A percentile compares a stretch with the other conserved stretches of the same genome.
Evolutionary conservation across 2,888 invertebrate genomes (phyloP).

Genomic region (Cantharis flavilabris): DNA sequence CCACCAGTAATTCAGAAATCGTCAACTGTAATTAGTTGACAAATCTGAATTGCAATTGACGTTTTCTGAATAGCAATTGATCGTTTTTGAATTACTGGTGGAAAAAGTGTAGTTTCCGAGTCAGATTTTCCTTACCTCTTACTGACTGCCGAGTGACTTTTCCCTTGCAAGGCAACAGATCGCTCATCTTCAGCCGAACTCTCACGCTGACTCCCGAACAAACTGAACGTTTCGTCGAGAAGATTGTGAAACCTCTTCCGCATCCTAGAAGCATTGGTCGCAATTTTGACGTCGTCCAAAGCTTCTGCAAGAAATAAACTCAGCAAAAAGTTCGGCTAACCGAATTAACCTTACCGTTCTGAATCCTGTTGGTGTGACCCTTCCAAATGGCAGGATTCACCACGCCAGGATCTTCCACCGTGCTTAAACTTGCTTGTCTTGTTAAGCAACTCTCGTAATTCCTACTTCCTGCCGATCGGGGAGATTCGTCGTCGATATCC

Average conservation of each 20-base stretch:
- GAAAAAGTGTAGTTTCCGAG: too few relatives aligned
- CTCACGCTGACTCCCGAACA: conserved; percentile 69
- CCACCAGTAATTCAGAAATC: too few relatives aligned
- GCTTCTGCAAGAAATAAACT: conserved; percentile 38
- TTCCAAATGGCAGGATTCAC: conserved; percentile 86
- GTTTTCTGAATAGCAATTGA: too few relatives aligned
- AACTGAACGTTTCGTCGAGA: conserved; percentile 78
- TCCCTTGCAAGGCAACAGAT: conserved; percentile 46
- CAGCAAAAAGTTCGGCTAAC: neutral
- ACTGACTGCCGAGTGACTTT: conserved; percentile 50
- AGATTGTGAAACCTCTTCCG: conserved; percentile 75
- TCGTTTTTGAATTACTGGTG: too few relatives aligned
- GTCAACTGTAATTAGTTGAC: too few relatives aligned
- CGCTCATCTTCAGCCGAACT: conserved; percentile 53
- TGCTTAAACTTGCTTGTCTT: conserved; percentile 74
- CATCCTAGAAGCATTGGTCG: conserved; percentile 65
- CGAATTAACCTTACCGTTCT: conserved; percentile 55
- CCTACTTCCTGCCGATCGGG: conserved; percentile 30
- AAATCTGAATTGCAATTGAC: too few relatives aligned
- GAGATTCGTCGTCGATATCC: conserved; percentile 58
- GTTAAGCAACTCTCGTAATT: conserved; percentile 48
- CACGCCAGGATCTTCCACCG: conserved; percentile 75
- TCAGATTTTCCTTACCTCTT: conserved; percentile 29
- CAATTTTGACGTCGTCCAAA: conserved; percentile 49
- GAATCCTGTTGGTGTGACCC: conserved; percentile 72